Evolutionary conservation across 2,113 vertebrate species (phyloP).

Genomic region (Procavia capensis): DNA sequence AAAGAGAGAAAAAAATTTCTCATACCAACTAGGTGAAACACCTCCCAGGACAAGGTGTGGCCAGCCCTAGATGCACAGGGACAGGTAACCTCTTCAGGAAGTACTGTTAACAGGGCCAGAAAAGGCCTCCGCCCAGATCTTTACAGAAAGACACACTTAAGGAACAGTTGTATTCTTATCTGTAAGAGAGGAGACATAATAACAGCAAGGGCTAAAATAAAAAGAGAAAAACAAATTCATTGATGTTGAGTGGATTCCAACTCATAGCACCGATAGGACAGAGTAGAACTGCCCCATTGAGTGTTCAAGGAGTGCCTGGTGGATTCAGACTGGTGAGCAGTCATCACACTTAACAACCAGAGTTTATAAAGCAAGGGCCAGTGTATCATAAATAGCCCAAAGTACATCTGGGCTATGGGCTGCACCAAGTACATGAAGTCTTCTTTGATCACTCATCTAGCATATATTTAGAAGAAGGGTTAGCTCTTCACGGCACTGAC

Average conservation of each 20-base stretch:
- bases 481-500: neutral
- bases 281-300: no score
- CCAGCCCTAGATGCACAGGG: neutral
- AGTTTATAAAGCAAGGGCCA: no score
- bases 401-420: no score
- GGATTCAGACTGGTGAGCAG: no score
- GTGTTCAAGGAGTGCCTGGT: no score
- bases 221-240: no score
- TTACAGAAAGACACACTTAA: neutral
- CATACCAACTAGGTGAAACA: neutral
- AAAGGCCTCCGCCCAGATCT: accelerated
- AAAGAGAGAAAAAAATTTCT: neutral
- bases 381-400: accelerated
- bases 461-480: neutral
- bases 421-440: neutral
- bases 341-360: no score
- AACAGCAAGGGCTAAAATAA: no score
- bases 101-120: neutral
- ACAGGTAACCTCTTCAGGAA: neutral
- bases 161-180: no score
- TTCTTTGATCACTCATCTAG: neutral
- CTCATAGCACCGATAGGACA: no score
- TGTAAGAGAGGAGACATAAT: accelerated
- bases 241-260: no score
- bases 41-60: neutral